These are phyloP conservation scores for Ibycter americanus DNA, from an alignment of 2,797 vertebrate genomes.

Conservation along the genomic window DNA sequence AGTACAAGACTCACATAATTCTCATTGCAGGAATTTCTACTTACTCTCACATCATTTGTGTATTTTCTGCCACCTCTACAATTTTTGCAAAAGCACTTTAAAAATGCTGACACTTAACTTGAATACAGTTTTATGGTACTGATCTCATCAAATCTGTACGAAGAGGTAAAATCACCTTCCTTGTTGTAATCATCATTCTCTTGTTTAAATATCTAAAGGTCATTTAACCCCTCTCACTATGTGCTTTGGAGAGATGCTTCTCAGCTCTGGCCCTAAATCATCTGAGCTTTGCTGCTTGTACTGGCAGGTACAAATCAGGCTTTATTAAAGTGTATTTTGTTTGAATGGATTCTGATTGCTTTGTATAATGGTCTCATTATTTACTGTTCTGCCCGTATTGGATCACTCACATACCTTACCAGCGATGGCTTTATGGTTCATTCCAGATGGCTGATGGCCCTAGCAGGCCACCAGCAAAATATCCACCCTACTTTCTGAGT, in stretches of 20 bases:
- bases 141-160: background rate
- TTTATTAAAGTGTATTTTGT: background rate
- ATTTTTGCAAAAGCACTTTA: background rate
- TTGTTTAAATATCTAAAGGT: slow-evolving; percentile 11
- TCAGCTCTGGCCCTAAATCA: background rate
- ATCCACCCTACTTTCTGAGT: background rate
- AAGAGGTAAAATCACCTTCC: slow-evolving; percentile 26
- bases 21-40: background rate
- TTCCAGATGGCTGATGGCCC: background rate
- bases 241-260: background rate
- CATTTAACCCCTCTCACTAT: background rate
- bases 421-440: background rate
- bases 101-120: background rate
- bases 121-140: background rate
- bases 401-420: background rate
- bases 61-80: background rate
- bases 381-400: background rate
- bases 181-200: background rate
- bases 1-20: background rate
- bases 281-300: background rate
- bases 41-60: background rate
- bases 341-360: background rate
- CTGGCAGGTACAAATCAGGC: background rate
- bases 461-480: background rate
- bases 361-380: background rate